Evolutionary conservation across 1,140 invertebrate genomes (phyloP).

Genomic region (Pseudomyrmex concolor): DNA sequence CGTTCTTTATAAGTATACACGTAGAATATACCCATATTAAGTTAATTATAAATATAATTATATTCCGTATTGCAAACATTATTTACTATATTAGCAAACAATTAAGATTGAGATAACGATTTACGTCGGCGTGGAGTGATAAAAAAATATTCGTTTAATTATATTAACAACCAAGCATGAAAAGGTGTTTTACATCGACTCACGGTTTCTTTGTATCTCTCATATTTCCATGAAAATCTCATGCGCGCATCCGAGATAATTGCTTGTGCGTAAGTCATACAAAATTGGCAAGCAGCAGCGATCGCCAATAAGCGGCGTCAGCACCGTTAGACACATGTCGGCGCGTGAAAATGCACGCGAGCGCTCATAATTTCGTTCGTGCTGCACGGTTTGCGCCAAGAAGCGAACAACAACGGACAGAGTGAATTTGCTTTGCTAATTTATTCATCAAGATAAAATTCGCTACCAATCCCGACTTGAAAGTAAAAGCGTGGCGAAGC

Average conservation of each 20-base stretch:
- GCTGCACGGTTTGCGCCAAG: slow-evolving; percentile 51
- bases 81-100: neutral
- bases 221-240: slow-evolving; percentile 2
- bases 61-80: too few relatives aligned
- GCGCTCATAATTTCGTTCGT: slow-evolving; percentile 55
- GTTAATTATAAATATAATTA: too few relatives aligned
- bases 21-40: too few relatives aligned
- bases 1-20: neutral
- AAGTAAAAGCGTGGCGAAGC: slow-evolving; percentile 77
- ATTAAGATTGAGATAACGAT: neutral
- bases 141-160: slow-evolving; percentile 7
- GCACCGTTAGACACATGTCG: slow-evolving; percentile 40
- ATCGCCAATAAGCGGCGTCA: neutral
- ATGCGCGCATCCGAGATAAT: slow-evolving; percentile 25
- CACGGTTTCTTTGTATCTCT: neutral
- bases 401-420: slow-evolving; percentile 41
- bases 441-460: slow-evolving; percentile 62
- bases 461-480: slow-evolving; percentile 59
- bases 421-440: slow-evolving; percentile 76
- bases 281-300: slow-evolving; percentile 37
- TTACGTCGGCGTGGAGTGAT: too few relatives aligned
- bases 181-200: neutral
- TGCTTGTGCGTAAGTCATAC: slow-evolving; percentile 14
- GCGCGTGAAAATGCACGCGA: slow-evolving; percentile 54
- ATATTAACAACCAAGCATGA: slow-evolving; percentile 9